phyloP scores from a whole-genome alignment of 1,140 invertebrate species.

The Procambarus clarkii region DNA sequence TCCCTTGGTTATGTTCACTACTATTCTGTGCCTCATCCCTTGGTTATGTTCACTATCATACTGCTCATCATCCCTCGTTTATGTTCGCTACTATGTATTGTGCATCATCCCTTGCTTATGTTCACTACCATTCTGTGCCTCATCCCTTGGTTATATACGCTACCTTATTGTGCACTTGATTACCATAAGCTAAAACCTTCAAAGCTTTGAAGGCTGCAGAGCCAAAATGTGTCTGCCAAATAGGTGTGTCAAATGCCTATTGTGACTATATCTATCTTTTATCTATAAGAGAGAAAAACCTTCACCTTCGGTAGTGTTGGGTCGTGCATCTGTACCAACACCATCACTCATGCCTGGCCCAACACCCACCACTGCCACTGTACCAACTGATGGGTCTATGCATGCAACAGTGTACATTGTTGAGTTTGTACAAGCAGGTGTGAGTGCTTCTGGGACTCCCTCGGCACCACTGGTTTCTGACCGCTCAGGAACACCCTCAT shows the following conservation, averaged over 20 bases:
- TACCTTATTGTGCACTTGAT: not conserved
- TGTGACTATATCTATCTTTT: not conserved
- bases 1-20: too few relatives aligned
- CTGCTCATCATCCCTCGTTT: too few relatives aligned
- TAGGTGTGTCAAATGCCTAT: not conserved
- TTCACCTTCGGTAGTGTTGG: constrained; percentile 18
- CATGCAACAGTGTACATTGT: constrained; percentile 21
- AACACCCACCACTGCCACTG: constrained; percentile 7
- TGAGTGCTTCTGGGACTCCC: not conserved
- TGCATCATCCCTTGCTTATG: not conserved
- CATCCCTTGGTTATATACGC: not conserved
- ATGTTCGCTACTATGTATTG: too few relatives aligned
- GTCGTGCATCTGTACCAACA: not conserved
- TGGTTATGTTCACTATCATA: too few relatives aligned
- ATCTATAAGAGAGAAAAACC: constrained; percentile 3
- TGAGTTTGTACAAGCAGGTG: constrained; percentile 5
- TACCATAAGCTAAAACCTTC: not conserved
- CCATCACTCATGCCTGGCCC: constrained; percentile 10
- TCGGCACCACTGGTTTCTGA: not conserved
- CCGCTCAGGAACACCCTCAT: not conserved
- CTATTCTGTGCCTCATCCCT: too few relatives aligned
- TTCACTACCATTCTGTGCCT: not conserved
- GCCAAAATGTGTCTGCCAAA: too few relatives aligned
- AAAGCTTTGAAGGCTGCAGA: not conserved
- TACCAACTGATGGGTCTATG: constrained; percentile 13